phyloP scores from a whole-genome alignment of 2,113 vertebrate genomes.

The Neogale vison region DNA sequence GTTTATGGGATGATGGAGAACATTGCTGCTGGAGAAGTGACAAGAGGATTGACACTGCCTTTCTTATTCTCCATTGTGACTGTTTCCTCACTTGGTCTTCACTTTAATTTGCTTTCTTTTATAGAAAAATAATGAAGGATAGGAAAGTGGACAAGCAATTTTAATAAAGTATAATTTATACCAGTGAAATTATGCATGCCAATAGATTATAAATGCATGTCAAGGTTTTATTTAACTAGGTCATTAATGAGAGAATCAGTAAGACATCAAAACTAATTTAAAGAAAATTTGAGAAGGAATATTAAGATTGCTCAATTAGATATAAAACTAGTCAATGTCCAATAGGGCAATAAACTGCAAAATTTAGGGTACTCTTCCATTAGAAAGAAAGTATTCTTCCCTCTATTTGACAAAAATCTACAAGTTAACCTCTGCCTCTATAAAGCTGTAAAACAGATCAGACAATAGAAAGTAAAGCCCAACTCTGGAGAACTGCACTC shows the following conservation, averaged over 20 bases:
- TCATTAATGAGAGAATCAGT: neutral
- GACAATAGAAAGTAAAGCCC: neutral
- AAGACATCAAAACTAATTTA: neutral
- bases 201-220: neutral
- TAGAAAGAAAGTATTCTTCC: neutral
- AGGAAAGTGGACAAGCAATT: neutral
- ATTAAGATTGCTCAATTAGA: neutral
- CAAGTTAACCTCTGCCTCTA: neutral
- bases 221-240: neutral
- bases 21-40: neutral
- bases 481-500: neutral
- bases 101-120: neutral
- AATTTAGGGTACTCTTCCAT: neutral
- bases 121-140: neutral
- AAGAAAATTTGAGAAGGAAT: neutral
- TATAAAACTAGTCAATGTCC: neutral
- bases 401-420: neutral
- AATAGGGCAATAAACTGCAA: neutral
- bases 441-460: neutral
- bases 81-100: neutral
- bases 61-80: neutral
- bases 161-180: neutral
- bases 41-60: neutral
- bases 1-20: neutral
- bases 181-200: neutral